Conservation (phyloP, 1,140 invertebrate species). For the Drosophila mayri region DNA sequence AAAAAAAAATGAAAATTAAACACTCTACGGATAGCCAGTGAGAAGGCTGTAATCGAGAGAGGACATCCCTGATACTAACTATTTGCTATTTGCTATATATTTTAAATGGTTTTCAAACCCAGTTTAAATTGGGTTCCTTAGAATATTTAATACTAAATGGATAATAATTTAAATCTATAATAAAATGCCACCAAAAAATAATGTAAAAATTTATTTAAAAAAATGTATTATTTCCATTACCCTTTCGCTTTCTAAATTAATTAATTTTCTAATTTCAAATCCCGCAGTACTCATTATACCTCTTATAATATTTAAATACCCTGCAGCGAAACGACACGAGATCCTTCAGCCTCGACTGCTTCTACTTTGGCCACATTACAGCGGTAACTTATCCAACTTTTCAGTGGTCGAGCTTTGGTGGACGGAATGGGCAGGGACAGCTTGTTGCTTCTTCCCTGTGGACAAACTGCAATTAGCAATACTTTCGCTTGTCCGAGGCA, state of each 20-base stretch:
- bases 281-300: not conserved
- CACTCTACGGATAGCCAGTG: constrained; percentile 11
- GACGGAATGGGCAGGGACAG: constrained; percentile 14
- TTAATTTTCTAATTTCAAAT: not conserved
- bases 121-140: not conserved
- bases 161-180: not conserved
- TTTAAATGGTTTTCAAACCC: not conserved
- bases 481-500: constrained; percentile 45
- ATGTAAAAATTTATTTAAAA: not conserved
- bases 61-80: not conserved
- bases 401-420: constrained; percentile 39
- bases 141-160: too few relatives aligned
- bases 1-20: constrained; percentile 22
- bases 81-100: not conserved
- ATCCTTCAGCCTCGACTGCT: constrained; percentile 23
- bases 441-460: constrained; percentile 51
- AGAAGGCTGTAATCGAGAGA: constrained; percentile 7
- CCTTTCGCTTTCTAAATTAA: not conserved
- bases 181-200: not conserved
- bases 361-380: constrained; percentile 56
- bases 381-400: constrained; percentile 63
- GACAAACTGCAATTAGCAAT: constrained; percentile 60
- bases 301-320: not conserved
- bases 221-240: accelerated
- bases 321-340: constrained; percentile 3